Evolutionary conservation across 1,140 invertebrate genomes (phyloP), one percentile per base, ranked within the genome.

Genomic region (Octopus bimaculoides): DNA sequence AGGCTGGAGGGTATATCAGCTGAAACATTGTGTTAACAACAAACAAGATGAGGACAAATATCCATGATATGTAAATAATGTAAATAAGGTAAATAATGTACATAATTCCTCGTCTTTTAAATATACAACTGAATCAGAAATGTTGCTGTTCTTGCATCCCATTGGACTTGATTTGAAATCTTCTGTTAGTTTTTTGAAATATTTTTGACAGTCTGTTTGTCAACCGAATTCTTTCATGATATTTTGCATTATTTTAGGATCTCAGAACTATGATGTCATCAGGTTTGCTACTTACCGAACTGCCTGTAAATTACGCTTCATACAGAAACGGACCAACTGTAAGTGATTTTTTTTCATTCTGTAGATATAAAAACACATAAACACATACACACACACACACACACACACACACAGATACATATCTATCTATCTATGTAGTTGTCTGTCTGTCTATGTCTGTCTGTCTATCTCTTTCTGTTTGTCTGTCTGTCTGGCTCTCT

Each of bases 261-360:
- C 95, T 80, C 96, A 98, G 89, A 97, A 98, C 90, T 98, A 96
- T 90, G 97, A 99, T 90, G 93, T 95, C 75, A 99, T 99, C 83
- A 92, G 97, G 84, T 99, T 99, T 91, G 95, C 97, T 77, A 98
- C 97, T 7, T 99, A 99, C 89, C 92, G 98, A 81, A 98, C 97
- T 54, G 97, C 98, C 1, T 98, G 96, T 85, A 99, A 99, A 91
- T 91, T 99, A 20, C 92, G 97, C 88, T 99, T 97, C 91, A 95
- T 99, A 83, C 98, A 99, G 90, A 98, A 97, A 90, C 97, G 97
- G 91, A 96, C 96, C 81, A 97, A 97, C 81, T 87, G 92, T 92
- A 85, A 89, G 91, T 90, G 61, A n/a, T n/a, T 3, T 41, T 41
- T 41, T 41, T 41, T 41, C 26, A 41, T 41, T 41, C 26, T 41